Evolutionary conservation across 2,888 invertebrate species (phyloP).

Genomic region (Tiphia femorata): DNA sequence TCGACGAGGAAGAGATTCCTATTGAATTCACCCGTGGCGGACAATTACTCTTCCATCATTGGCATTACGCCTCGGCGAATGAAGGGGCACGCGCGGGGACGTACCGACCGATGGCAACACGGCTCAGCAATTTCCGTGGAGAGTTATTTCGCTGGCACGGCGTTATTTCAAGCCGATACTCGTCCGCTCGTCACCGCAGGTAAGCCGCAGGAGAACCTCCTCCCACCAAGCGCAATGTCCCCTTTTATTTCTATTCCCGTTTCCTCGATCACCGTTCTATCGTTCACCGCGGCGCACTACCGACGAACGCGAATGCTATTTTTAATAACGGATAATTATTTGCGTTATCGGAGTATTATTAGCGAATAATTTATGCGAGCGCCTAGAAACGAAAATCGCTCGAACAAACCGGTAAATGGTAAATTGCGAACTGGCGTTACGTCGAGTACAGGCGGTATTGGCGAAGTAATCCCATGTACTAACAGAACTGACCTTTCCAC

Average conservation of each 20-base stretch:
- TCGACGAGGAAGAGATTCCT: slow-evolving; percentile 20
- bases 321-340: too few relatives aligned
- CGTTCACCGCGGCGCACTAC: too few relatives aligned
- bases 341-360: too few relatives aligned
- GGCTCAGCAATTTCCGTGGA: slow-evolving; percentile 46
- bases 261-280: too few relatives aligned
- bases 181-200: too few relatives aligned
- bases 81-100: slow-evolving; percentile 22
- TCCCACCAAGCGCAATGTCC: too few relatives aligned
- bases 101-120: slow-evolving; percentile 6
- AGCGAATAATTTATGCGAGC: too few relatives aligned
- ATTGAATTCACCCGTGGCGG: slow-evolving; percentile 24
- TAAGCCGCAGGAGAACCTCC: too few relatives aligned
- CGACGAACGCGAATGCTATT: too few relatives aligned
- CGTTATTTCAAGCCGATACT: too few relatives aligned
- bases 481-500: slow-evolving; percentile 36
- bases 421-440: neutral
- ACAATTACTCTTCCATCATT: slow-evolving; percentile 29
- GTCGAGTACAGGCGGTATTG: neutral
- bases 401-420: neutral
- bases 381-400: neutral
- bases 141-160: slow-evolving; percentile 49
- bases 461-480: slow-evolving; percentile 25
- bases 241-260: too few relatives aligned
- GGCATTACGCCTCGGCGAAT: slow-evolving; percentile 9